Evolutionary conservation across 2,797 vertebrate genomes (phyloP).

Genomic region (Gastrophryne carolinensis): DNA sequence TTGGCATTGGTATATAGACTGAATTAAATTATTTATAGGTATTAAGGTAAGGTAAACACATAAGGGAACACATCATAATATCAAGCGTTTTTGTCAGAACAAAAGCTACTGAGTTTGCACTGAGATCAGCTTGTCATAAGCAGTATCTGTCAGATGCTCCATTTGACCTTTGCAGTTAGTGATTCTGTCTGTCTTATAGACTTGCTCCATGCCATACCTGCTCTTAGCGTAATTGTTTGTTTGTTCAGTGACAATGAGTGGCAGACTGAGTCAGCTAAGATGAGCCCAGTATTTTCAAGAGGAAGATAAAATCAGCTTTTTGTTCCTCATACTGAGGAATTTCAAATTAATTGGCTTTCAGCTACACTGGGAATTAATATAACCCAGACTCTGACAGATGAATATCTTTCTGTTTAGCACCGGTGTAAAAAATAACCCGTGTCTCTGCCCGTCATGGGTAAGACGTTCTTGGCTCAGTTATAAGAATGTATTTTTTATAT

Average conservation of each 20-base stretch:
- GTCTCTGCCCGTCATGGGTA: neutral
- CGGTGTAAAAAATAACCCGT: neutral
- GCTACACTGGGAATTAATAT: neutral
- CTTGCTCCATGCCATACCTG: slow-evolving; percentile 15
- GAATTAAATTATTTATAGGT: neutral
- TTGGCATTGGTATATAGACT: too few species aligned
- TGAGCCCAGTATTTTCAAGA: slow-evolving; percentile 25
- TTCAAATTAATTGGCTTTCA: slow-evolving; percentile 17
- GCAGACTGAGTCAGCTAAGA: slow-evolving; percentile 32
- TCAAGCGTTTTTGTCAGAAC: neutral
- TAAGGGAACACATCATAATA: neutral
- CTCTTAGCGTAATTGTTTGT: slow-evolving; percentile 45
- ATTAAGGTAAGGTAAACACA: neutral
- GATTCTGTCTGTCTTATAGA: slow-evolving; percentile 41
- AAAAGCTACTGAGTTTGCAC: neutral
- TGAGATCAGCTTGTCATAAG: slow-evolving; percentile 33
- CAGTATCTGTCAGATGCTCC: slow-evolving; percentile 42
- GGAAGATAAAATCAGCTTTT: slow-evolving; percentile 26
- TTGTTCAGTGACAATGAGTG: slow-evolving; percentile 48
- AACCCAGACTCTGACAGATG: neutral
- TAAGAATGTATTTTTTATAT: too few species aligned
- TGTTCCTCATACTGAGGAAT: neutral
- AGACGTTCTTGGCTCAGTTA: neutral
- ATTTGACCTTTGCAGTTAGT: slow-evolving; percentile 48
- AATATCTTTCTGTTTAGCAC: slow-evolving; percentile 1